Base-by-base conservation (phyloP, 2,113 vertebrate genomes). In the Sinocyclocheilus anshuiensis region DNA sequence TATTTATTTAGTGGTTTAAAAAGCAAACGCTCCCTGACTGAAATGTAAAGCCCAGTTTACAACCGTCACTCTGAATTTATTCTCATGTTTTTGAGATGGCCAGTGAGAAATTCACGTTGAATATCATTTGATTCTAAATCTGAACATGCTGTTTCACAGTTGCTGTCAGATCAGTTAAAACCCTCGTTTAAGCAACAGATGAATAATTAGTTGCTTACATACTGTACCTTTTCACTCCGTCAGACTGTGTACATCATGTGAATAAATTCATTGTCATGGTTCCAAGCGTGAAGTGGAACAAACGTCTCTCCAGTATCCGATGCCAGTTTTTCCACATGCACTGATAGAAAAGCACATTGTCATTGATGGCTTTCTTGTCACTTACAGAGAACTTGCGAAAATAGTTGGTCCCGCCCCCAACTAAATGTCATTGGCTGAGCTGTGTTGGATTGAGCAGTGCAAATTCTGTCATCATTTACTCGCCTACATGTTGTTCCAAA, bases 211-310 rank as follows among this genome's bases (percentile, higher is more conserved):
- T 83, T 59, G 33, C 48, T 57, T 29, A 82, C 63, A 50, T 69
- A 67, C 80, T 69, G 80, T 67, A 82, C 80, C 80, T 82, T 82
- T 82, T 82, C 63, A 69, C 63, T 82, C 80, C 18, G 20, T 82
- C 80, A 82, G 80, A 82, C 42, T 71, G 80, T 69, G 33, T 74
- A 33, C 18, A 55, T 83, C 69, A 83, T 71, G 69, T 83, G 81
- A 83, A 74, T 74, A 83, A 57, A 83, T 83, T 71, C 26, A 83
- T 71, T 71, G 81, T 83, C 65, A 36, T 33, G 45, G 18, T 83
- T 67, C 81, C 80, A 67, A 83, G 50, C 50, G 12, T 74, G 48
- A 72, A 74, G 81, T 39, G 81, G 33, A 83, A 57, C 8, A 6
- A 74, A 55, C 13, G 50, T 39, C 18, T 83, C 50, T 83, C 16